phyloP scores from a whole-genome alignment of 2,888 invertebrate species.

The Cataglyphis cursor region DNA sequence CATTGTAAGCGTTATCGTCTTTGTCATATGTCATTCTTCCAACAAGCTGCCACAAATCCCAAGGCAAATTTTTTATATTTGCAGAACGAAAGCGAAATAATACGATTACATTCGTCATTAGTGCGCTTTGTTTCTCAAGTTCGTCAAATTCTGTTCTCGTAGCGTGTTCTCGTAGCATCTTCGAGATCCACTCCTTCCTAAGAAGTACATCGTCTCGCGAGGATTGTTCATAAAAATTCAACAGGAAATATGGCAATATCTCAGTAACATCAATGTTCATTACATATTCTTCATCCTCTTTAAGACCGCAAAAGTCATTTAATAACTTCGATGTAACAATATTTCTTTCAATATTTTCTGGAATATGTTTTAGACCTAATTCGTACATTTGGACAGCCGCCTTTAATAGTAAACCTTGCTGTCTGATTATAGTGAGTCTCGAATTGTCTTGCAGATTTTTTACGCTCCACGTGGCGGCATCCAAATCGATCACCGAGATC shows the following conservation, averaged over 20 bases:
- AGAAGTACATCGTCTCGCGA: conserved; percentile 83
- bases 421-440: conserved; percentile 87
- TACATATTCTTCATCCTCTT: neutral
- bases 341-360: conserved; percentile 19
- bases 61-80: conserved; percentile 67
- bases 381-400: conserved; percentile 59
- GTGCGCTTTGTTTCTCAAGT: conserved; percentile 61
- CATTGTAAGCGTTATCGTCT: conserved; percentile 58
- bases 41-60: conserved; percentile 74
- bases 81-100: conserved; percentile 59
- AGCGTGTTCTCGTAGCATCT: conserved; percentile 53
- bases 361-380: conserved; percentile 18
- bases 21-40: neutral
- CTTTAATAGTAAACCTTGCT: conserved; percentile 87
- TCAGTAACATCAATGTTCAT: conserved; percentile 54
- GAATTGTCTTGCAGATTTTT: conserved; percentile 88
- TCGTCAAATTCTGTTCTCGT: conserved; percentile 32
- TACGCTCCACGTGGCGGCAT: conserved; percentile 84
- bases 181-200: conserved; percentile 80
- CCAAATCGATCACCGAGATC: conserved; percentile 76
- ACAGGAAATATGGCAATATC: conserved; percentile 82
- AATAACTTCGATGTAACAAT: conserved; percentile 67
- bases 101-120: conserved; percentile 68
- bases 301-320: conserved; percentile 73
- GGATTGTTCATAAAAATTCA: conserved; percentile 86